These are phyloP conservation scores for Tylochromis polylepis DNA, from an alignment of 2,113 vertebrate genomes.

Conservation along the genomic window DNA sequence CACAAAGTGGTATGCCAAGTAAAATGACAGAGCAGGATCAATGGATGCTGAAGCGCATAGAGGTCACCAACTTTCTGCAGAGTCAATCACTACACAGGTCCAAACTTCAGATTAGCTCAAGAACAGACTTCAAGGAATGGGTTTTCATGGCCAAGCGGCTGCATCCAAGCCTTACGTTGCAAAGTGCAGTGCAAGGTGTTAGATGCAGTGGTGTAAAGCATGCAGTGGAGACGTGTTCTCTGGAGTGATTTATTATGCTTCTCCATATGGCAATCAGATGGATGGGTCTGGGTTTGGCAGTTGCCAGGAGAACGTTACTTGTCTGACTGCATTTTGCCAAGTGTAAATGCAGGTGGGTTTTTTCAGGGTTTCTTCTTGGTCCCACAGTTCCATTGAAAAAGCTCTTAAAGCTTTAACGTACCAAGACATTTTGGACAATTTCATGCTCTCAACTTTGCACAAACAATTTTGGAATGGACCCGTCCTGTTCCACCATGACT, in stretches of 20 bases:
- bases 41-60: not conserved
- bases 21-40: not conserved
- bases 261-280: not conserved
- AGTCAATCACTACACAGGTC: not conserved
- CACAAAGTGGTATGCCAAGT: not conserved
- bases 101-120: not conserved
- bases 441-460: not conserved
- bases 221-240: not conserved
- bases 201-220: not conserved
- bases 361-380: not conserved
- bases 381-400: not conserved
- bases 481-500: not conserved
- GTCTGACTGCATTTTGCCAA: not conserved
- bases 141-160: not conserved
- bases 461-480: not conserved
- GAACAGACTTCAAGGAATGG: not conserved
- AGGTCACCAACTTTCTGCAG: not conserved
- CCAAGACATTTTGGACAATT: not conserved
- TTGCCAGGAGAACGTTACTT: not conserved
- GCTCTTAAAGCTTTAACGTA: not conserved
- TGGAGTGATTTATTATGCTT: not conserved
- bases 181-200: not conserved
- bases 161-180: not conserved
- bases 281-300: not conserved
- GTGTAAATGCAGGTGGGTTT: fast-evolving